Base-by-base conservation (phyloP, 2,113 vertebrate genomes). In the Mungos mungo region DNA sequence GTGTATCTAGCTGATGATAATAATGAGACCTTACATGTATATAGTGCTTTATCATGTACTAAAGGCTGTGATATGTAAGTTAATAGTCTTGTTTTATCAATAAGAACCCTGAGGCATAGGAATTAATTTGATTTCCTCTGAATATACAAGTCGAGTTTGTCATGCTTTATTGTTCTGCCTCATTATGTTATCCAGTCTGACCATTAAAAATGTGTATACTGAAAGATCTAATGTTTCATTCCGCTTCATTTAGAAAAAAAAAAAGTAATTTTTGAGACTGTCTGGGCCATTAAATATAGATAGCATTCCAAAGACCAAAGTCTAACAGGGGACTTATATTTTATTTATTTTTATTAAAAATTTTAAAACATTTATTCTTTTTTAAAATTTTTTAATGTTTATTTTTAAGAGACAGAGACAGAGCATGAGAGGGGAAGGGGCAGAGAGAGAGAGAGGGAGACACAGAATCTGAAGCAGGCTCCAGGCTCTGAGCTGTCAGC, bases 161-260 rank as follows among this genome's bases (percentile, higher is more conserved):
- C 88, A 13, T 66, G 6, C 54, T 89, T 63, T 90, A 2, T 84
- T 85, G 16, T n/a, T 82, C 50, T 68, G 29, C 81, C 54, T 76
- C 54, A 92, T 18, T 86, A 60, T 35, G 7, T 93, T 72, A 86
- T 92, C 86, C 27, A 57, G 47, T 50, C 45, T 81, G 25, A 68
- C 29, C 33, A n/a, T 74, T 84, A 85, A 89, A 92, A 95, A n/a
- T n/a, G 11, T 88, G 13, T 89, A 29, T 72, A 47, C 74, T 38
- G n/a, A 96, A 94, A 94, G 54, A 82, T 60, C 27, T 88, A 60
- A 90, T 1, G 27, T 84, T 93, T 93, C 41, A 85, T 94, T 68
- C 65, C 27, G 19, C 25, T 90, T 54, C 14, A 66, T n/a, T 85
- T 18, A 18, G 52, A 5, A 23, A 16, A 16, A 41, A 41, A 7